Base-by-base conservation (phyloP, 2,797 vertebrate species). In the Gadopsis bispinosus region DNA sequence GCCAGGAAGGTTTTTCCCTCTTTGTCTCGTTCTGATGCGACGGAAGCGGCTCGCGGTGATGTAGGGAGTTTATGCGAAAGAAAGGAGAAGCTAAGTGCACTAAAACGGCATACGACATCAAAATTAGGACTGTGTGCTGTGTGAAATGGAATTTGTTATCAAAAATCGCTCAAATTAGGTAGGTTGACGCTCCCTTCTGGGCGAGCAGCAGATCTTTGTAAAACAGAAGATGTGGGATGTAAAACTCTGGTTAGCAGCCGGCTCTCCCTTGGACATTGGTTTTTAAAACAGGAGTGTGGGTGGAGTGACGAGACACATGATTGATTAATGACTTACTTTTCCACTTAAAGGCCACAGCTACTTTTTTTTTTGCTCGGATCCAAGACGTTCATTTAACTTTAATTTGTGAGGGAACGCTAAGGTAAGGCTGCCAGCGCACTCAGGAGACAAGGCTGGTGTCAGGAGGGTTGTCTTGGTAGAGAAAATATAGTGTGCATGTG, bases 271-370 rank as follows among this genome's bases (percentile, higher is more conserved):
- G 92, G 92, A 93, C 89, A 88, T 93, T 92, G 91, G 83, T 87
- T 89, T 92, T 83, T 81, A 77, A 87, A 90, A 78, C 37, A 29
- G 62, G 84, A 70, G 75, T 76, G 91, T 84, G 91, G 88, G 90
- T n/a, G 86, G 82, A 82, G 81, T 78, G 87, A 90, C 60, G 88
- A 91, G 89, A 83, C 86, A 63, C 93, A 93, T 94, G 90, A 94
- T 91, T 94, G 93, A 94, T 95, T 95, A 94, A 95, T 94, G 92
- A 91, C 90, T 90, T 85, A 86, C 88, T 93, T 88, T 81, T 92
- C 84, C 91, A 90, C 89, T 94, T 94, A 83, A 92, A 93, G 89
- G 85, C 90, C 92, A 71, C 92, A 88, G 82, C 78, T 76, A 86
- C 88, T 90, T 86, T 26, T 26, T 26, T 26, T 26, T 83, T 72